Evolutionary conservation across 2,888 invertebrate species (phyloP).

Genomic region (Timandra comae): DNA sequence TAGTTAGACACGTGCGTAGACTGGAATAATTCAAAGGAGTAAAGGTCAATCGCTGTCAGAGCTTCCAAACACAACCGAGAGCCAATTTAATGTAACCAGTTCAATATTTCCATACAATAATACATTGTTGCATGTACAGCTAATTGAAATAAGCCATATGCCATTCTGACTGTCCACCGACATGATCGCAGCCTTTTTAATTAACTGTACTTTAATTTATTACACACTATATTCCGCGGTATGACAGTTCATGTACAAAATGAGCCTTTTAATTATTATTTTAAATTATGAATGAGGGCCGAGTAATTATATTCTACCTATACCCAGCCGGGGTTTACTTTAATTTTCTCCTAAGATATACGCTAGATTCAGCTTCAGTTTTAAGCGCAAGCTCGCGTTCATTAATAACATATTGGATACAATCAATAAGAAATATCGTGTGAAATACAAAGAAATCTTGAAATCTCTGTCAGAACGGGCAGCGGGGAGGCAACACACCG

Average conservation of each 20-base stretch:
- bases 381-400: no score
- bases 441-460: slow-evolving; percentile 64
- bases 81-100: slow-evolving; percentile 53
- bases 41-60: slow-evolving; percentile 53
- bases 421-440: slow-evolving; percentile 33
- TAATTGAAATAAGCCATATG: slow-evolving; percentile 56
- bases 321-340: no score
- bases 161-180: slow-evolving; percentile 22
- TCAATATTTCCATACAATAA: slow-evolving; percentile 71
- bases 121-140: slow-evolving; percentile 55
- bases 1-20: slow-evolving; percentile 12
- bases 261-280: no score
- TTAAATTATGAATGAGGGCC: no score
- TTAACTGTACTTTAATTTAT: slow-evolving; percentile 12
- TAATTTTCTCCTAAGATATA: no score
- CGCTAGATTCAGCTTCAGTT: no score
- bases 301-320: no score
- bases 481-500: slow-evolving; percentile 39
- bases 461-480: slow-evolving; percentile 54
- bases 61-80: slow-evolving; percentile 38
- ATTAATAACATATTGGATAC: slow-evolving; percentile 9
- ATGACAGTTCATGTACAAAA: background rate
- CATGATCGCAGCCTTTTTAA: slow-evolving; percentile 19
- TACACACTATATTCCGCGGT: background rate
- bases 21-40: slow-evolving; percentile 28